A percentile compares a stretch with the other conserved stretches of the same genome.
phyloP scores from a whole-genome alignment of 2,888 invertebrate genomes.

The Minunthozetes semirufus region DNA sequence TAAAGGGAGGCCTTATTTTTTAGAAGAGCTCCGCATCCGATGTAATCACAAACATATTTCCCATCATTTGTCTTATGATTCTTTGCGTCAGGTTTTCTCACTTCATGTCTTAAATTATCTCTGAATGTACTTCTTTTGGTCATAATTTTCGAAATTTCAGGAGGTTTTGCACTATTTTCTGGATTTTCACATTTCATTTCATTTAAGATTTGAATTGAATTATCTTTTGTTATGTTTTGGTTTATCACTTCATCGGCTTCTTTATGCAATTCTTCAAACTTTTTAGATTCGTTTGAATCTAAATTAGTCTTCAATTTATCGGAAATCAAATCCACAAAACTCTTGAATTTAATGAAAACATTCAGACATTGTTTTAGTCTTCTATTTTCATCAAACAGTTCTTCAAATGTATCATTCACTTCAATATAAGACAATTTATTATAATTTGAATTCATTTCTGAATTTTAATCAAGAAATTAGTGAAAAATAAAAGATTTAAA shows the following conservation, averaged over 20 bases:
- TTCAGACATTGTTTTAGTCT: conserved; percentile 7
- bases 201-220: background rate
- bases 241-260: background rate
- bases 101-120: too few relatives aligned
- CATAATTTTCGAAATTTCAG: background rate
- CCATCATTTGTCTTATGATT: too few relatives aligned
- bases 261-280: background rate
- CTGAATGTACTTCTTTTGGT: too few relatives aligned
- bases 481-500: too few relatives aligned
- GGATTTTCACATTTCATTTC: background rate
- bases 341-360: background rate
- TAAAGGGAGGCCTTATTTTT: background rate
- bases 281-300: background rate
- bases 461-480: too few relatives aligned
- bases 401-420: background rate
- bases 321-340: background rate
- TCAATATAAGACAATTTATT: background rate
- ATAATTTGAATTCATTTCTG: too few relatives aligned
- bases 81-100: too few relatives aligned
- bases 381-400: background rate
- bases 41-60: background rate
- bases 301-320: background rate
- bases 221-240: background rate
- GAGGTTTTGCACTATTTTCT: background rate
- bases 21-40: background rate